Base-by-base conservation (phyloP, 2,797 vertebrate genomes). In the Schizopygopsis pylzovi region DNA sequence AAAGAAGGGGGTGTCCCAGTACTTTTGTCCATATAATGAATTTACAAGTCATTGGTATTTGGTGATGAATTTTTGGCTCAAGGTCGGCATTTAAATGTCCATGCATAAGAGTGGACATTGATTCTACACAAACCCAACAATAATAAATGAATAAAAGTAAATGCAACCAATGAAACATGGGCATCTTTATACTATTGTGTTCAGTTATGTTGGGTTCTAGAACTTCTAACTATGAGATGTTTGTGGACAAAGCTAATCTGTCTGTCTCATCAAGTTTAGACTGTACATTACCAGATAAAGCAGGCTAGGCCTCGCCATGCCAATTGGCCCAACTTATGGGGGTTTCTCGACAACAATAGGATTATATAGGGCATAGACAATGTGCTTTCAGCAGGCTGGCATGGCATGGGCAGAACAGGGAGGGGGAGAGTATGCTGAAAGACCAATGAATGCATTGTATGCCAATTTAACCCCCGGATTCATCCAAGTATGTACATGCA, bases 321-420 rank as follows among this genome's bases (percentile, higher is more conserved):
- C 90, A 91, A 92, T 90, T 83, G 88, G 83, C 85, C 88, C 88
- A 86, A 91, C 87, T 90, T 52, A 67, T 80, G 67, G 91, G 85
- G 83, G 89, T 89, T 90, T 89, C 90, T 90, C 79, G 78, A 88
- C 93, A 93, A 95, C 93, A 95, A 94, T 87, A 89, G 91, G 93
- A 95, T 95, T 95, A 85, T 85, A 85, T 94, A 88, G 90, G 93
- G 82, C 90, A 90, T 87, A 85, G 92, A 93, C 91, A 91, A 84
- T 87, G 88, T 88, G 88, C 70, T 87, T 86, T 84, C 91, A 91
- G 90, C 89, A 92, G 87, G 89, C 89, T 83, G 89, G 76, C 88
- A 87, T 87, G 87, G 86, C 82, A 79, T 87, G 86, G 80, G 82
- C 76, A 41, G 78, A 90, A 87, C 65, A 79, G 79, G 72, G 49